Conservation (phyloP, 1,140 invertebrate species). For the Drosophila parabipectinata region DNA sequence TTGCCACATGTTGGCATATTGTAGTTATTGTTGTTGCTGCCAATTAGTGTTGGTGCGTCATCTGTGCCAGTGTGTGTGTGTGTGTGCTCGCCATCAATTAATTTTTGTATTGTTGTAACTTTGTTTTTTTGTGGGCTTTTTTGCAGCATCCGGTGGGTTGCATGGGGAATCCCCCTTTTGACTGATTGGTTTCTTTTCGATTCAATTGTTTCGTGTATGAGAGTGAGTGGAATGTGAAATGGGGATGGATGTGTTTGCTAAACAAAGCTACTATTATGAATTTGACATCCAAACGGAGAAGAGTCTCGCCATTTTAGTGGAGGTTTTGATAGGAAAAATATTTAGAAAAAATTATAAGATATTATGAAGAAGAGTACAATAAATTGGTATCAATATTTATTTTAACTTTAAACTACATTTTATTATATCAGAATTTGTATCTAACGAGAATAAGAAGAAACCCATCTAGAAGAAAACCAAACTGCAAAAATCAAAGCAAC, state of each 20-base stretch:
- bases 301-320: background rate
- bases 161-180: slow-evolving; percentile 41
- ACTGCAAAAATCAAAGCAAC: slow-evolving; percentile 3
- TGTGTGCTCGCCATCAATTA: slow-evolving; percentile 70
- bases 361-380: no score
- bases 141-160: slow-evolving; percentile 23
- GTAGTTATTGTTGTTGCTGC: slow-evolving; percentile 57
- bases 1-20: slow-evolving; percentile 20
- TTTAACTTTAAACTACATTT: no score
- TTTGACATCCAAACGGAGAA: slow-evolving; percentile 16
- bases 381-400: no score
- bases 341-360: no score
- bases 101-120: slow-evolving; percentile 70
- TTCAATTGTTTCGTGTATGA: slow-evolving; percentile 47
- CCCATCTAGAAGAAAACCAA: background rate
- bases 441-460: background rate
- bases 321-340: background rate
- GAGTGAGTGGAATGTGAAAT: background rate
- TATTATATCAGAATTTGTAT: no score
- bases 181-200: slow-evolving; percentile 70
- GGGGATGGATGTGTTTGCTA: slow-evolving; percentile 35
- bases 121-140: slow-evolving; percentile 43
- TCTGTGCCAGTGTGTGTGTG: slow-evolving; percentile 30
- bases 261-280: slow-evolving; percentile 41
- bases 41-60: slow-evolving; percentile 74